These are phyloP conservation scores for Pogonocherus hispidulus DNA, from an alignment of 2,888 invertebrate species.

Conservation along the genomic window DNA sequence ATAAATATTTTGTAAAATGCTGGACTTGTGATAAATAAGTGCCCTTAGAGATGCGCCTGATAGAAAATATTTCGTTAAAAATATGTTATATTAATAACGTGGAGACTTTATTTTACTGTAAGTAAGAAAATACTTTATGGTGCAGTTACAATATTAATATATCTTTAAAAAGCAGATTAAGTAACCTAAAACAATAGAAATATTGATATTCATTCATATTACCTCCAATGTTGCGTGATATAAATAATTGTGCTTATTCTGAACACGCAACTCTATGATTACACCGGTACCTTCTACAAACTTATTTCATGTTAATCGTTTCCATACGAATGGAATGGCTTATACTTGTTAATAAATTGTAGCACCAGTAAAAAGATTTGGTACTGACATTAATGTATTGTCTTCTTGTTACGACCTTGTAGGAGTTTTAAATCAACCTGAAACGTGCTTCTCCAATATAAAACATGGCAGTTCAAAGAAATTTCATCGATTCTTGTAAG, in stretches of 20 bases:
- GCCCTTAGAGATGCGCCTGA: too few relatives aligned
- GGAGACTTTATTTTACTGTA: too few relatives aligned
- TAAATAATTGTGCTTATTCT: conserved; percentile 8
- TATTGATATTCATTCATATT: conserved; percentile 26
- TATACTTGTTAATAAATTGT: conserved; percentile 17
- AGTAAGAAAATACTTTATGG: too few relatives aligned
- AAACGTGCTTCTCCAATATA: neutral
- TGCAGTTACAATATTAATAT: too few relatives aligned
- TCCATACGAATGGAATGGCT: conserved; percentile 11
- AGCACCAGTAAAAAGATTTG: neutral
- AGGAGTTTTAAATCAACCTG: neutral
- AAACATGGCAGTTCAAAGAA: neutral
- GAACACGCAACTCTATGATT: conserved; percentile 15
- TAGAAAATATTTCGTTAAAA: too few relatives aligned
- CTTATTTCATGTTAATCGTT: conserved; percentile 21
- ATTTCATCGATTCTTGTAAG: neutral
- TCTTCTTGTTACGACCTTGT: neutral
- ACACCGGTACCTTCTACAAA: conserved; percentile 12
- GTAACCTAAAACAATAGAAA: conserved; percentile 8
- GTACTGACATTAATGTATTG: conserved; percentile 5
- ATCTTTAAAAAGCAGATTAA: neutral
- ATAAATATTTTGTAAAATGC: too few relatives aligned
- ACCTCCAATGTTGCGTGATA: conserved; percentile 20
- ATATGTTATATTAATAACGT: too few relatives aligned
- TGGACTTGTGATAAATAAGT: too few relatives aligned